phyloP scores from a whole-genome alignment of 2,888 invertebrate genomes.

The Eumerus sabulonum region DNA sequence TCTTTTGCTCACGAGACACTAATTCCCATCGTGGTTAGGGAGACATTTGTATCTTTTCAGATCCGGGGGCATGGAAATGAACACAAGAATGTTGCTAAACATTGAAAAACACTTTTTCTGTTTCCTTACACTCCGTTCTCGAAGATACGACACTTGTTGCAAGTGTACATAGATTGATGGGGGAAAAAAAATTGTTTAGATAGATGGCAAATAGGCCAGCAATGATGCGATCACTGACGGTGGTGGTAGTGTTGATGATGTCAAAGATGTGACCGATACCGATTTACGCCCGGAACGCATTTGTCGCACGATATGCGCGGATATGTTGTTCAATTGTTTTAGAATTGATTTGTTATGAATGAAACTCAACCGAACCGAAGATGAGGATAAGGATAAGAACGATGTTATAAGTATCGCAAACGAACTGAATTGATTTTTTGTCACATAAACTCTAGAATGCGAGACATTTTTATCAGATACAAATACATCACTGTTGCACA shows the following conservation, averaged over 20 bases:
- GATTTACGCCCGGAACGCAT: conserved; percentile 27
- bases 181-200: neutral
- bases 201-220: too few species aligned
- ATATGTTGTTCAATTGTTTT: conserved; percentile 55
- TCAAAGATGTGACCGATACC: conserved; percentile 3
- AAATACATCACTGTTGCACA: conserved; percentile 48
- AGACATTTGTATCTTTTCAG: too few species aligned
- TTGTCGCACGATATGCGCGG: conserved; percentile 27
- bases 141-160: neutral
- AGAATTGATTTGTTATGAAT: neutral
- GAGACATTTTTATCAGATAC: conserved; percentile 52
- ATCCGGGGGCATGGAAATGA: too few species aligned
- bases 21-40: too few species aligned
- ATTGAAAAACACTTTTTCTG: too few species aligned
- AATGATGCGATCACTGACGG: neutral
- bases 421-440: conserved; percentile 41
- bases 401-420: neutral
- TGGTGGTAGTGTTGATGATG: conserved; percentile 19
- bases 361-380: too few species aligned
- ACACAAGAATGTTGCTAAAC: too few species aligned
- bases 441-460: conserved; percentile 55
- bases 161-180: neutral
- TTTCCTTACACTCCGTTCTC: too few species aligned
- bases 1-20: conserved; percentile 18
- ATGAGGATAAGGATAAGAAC: too few species aligned